Conservation (phyloP, 1,140 invertebrate genomes). For the Steinernema khuongi region DNA sequence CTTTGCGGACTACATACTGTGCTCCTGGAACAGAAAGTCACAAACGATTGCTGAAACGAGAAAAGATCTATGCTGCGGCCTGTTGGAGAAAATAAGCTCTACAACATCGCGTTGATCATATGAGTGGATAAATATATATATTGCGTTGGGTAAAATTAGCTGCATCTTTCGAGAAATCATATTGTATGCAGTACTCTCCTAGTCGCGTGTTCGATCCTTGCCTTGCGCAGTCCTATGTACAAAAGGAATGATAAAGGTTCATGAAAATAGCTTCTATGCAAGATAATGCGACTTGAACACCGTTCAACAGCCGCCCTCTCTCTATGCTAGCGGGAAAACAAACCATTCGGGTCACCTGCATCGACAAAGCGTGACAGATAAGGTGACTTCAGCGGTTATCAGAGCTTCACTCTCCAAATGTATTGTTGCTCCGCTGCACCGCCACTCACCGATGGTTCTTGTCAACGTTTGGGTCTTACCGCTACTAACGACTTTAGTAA, state of each 20-base stretch:
- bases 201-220: no score
- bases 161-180: no score
- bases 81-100: background rate
- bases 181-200: no score
- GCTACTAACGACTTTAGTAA: background rate
- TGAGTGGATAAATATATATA: background rate
- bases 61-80: background rate
- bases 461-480: conserved; percentile 1
- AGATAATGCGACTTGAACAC: background rate
- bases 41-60: background rate
- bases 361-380: background rate
- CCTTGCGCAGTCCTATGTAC: no score
- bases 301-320: background rate
- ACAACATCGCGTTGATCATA: background rate
- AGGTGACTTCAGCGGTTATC: background rate
- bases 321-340: background rate
- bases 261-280: background rate
- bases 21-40: conserved; percentile 11
- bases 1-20: background rate
- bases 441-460: background rate
- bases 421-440: background rate
- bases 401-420: background rate
- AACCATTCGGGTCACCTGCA: conserved; percentile 4
- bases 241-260: no score
- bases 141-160: background rate